Evolutionary conservation across 2,888 invertebrate species (phyloP).

Genomic region (Melieria omissa): DNA sequence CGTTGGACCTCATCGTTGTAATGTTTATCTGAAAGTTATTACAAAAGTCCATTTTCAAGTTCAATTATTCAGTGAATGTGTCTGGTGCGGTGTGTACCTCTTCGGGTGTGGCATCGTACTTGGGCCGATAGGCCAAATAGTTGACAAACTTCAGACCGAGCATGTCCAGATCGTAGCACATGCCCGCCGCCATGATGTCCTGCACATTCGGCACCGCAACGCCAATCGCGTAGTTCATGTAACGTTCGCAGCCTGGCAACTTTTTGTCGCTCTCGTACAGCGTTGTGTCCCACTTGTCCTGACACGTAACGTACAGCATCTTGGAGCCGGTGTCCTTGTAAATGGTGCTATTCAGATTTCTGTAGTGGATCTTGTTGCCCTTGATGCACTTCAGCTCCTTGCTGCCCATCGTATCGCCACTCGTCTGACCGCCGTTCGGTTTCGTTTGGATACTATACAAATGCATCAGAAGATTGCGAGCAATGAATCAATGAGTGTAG

Average conservation of each 20-base stretch:
- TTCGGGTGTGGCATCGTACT: not conserved
- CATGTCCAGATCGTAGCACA: conserved; percentile 31
- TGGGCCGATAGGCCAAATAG: conserved; percentile 27
- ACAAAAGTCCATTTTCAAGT: too few relatives aligned
- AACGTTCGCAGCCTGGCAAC: conserved; percentile 23
- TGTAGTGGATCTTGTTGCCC: conserved; percentile 12
- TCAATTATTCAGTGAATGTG: too few relatives aligned
- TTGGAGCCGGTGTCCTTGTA: conserved; percentile 18
- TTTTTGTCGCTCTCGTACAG: conserved; percentile 24
- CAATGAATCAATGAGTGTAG: not conserved
- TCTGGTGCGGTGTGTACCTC: too few relatives aligned
- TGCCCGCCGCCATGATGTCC: conserved; percentile 27
- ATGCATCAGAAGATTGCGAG: not conserved
- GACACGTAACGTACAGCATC: conserved; percentile 13
- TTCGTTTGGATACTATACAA: conserved; percentile 22
- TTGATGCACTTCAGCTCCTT: conserved; percentile 21
- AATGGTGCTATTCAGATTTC: conserved; percentile 15
- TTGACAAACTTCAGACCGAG: conserved; percentile 23
- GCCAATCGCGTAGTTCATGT: conserved; percentile 27
- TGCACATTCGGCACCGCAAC: conserved; percentile 11
- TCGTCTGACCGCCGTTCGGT: not conserved
- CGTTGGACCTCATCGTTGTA: conserved; percentile 15
- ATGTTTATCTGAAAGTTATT: conserved; percentile 13
- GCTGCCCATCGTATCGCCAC: conserved; percentile 2
- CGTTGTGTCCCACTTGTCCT: not conserved